Evolutionary conservation across 2,888 invertebrate genomes (phyloP), one percentile per base, ranked within the genome.

Genomic region (Watsonalla binaria): DNA sequence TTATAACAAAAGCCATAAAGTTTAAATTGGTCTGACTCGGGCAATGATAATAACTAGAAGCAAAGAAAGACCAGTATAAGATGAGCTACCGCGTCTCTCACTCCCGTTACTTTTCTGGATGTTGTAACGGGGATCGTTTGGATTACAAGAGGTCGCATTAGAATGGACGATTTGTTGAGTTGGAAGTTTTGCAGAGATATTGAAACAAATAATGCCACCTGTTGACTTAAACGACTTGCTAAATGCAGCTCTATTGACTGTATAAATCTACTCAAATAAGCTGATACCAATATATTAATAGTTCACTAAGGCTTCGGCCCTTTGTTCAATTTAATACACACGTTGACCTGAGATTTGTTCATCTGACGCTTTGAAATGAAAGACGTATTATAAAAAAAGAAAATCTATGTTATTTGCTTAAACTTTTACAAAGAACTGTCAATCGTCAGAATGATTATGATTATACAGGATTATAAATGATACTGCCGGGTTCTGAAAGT

Each of bases 181-280:
- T 78, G 84, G 82, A 89, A 89, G 84, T 90, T 90, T 88, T 84
- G 87, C 80, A 84, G 86, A 86, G 86, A 86, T 89, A 90, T 89
- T 90, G 89, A 90, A 90, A 89, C 83, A 87, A 88, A 88, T 86
- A 79, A 82, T 78, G 78, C 82, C 86, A 90, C 90, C 88, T 90
- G 90, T 90, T 89, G 89, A 81, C 68, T 74, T 67, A 75, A 74
- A 82, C 80, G 84, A 87, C 80, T 86, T 85, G 72, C 84, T 81
- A 89, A 90, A 89, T 84, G 70, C 70, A 74, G 13, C 58, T 74
- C 79, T 76, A 76, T 82, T 80, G 75, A 73, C 59, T 59, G 70
- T 74, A 79, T 78, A 73, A 74, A 75, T 70, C 74, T 70, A 60
- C 57, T 61, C 61, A 49, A 49, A 37, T 49, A 49, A 14, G 37